A percentile compares a stretch with the other conserved stretches of the same genome.
Conservation (phyloP, 2,113 vertebrate genomes). For the Silurus glanis region DNA sequence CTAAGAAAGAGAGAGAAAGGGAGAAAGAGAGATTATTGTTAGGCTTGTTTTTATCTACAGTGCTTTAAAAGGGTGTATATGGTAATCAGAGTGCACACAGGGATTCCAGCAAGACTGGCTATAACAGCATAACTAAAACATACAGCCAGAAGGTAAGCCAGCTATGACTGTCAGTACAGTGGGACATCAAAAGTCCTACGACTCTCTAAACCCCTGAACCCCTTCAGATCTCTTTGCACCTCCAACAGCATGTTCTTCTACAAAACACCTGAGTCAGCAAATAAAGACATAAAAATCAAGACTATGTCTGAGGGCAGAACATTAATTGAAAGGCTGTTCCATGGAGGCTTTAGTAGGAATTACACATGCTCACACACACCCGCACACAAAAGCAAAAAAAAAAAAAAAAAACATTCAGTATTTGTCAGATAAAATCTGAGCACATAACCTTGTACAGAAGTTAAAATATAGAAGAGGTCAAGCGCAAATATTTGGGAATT, state of each 20-base stretch:
- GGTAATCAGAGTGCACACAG: not conserved
- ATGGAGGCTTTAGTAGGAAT: not conserved
- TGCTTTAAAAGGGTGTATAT: not conserved
- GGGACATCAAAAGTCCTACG: not conserved
- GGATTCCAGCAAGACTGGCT: not conserved
- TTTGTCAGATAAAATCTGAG: not conserved
- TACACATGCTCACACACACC: not conserved
- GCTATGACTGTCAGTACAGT: not conserved
- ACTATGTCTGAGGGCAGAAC: not conserved
- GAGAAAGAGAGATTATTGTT: not conserved
- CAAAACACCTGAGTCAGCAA: not conserved
- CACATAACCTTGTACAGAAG: not conserved
- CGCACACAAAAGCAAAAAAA: not conserved
- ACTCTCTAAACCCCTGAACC: not conserved
- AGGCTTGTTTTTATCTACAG: not conserved
- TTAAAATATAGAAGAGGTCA: slow-evolving; percentile 4
- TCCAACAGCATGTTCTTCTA: not conserved
- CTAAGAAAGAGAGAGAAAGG: not conserved
- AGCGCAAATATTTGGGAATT: not conserved
- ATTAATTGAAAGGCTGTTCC: not conserved
- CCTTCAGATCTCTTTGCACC: not conserved
- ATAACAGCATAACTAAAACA: not conserved
- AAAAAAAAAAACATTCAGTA: not conserved
- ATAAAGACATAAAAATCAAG: not conserved
- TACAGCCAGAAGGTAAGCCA: not conserved